Percentiles rank a stretch among this genome's conserved stretches.
Conservation (phyloP, 2,888 invertebrate species). For the Chorisops tibialis region DNA sequence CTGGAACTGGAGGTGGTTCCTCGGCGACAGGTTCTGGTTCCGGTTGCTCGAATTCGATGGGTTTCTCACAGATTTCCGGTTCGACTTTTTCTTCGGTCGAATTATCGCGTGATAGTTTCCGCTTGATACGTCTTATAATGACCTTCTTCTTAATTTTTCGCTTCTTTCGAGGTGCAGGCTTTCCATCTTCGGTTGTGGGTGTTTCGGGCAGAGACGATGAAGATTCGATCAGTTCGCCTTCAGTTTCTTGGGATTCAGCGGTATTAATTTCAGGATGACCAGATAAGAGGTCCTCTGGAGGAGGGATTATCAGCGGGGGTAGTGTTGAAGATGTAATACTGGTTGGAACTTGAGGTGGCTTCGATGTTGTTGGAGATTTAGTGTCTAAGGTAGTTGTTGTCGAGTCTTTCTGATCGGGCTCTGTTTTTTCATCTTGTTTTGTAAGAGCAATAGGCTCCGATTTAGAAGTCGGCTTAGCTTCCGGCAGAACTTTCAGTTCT, state of each 20-base stretch:
- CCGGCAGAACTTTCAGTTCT: too few relatives aligned
- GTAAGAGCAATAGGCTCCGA: too few relatives aligned
- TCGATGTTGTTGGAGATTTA: too few relatives aligned
- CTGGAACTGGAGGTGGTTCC: slow-evolving; percentile 1
- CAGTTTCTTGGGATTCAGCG: neutral
- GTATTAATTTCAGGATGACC: neutral
- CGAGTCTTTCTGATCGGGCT: too few relatives aligned
- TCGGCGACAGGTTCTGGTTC: slow-evolving; percentile 33
- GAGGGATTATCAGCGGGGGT: too few relatives aligned
- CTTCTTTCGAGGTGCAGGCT: slow-evolving; percentile 39
- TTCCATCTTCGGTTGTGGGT: slow-evolving; percentile 26
- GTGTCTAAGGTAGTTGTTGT: too few relatives aligned
- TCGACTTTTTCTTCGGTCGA: slow-evolving; percentile 34
- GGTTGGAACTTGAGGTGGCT: too few relatives aligned
- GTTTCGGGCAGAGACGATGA: neutral
- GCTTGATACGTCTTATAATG: slow-evolving; percentile 47
- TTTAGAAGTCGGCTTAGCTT: too few relatives aligned
- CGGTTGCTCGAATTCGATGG: slow-evolving; percentile 42
- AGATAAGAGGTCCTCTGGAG: too few relatives aligned
- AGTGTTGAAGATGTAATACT: too few relatives aligned
- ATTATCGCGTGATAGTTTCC: slow-evolving; percentile 44
- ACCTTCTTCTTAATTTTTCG: slow-evolving; percentile 40
- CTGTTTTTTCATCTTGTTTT: too few relatives aligned
- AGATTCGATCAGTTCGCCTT: neutral
- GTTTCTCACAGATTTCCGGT: slow-evolving; percentile 47